Percentiles rank a stretch among this genome's conserved stretches.
Evolutionary conservation across 2,113 vertebrate species (phyloP).

Genomic region (Halichoeres trimaculatus): DNA sequence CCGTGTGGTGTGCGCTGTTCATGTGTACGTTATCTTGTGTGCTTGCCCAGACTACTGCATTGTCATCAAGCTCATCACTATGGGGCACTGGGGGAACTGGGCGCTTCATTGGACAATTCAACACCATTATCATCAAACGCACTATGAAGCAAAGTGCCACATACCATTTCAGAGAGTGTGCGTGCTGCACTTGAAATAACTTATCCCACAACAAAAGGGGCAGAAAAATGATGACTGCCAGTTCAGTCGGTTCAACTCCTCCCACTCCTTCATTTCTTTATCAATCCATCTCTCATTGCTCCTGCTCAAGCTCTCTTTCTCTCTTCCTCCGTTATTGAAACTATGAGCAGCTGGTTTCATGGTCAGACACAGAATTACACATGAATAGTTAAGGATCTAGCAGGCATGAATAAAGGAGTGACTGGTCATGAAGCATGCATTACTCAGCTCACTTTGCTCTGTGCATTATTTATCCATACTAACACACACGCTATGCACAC

Average conservation of each 20-base stretch:
- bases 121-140: conserved; percentile 52
- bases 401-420: conserved; percentile 20
- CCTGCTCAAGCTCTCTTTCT: background rate
- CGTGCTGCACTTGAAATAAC: conserved; percentile 55
- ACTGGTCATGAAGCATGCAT: conserved; percentile 45
- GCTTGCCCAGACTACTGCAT: conserved; percentile 41
- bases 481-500: background rate
- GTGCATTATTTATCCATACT: conserved; percentile 8
- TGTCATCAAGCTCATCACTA: conserved; percentile 58
- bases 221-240: conserved; percentile 38
- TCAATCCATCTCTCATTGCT: conserved; percentile 33
- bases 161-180: conserved; percentile 46
- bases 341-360: conserved; percentile 25
- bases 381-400: conserved; percentile 38
- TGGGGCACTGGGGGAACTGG: conserved; percentile 38
- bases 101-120: conserved; percentile 56
- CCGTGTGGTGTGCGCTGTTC: background rate
- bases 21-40: conserved; percentile 27
- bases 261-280: conserved; percentile 20
- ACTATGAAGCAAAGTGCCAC: conserved; percentile 54
- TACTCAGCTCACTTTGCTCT: conserved; percentile 31
- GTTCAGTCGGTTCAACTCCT: conserved; percentile 31
- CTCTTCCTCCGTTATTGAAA: conserved; percentile 30
- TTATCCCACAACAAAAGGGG: conserved; percentile 45
- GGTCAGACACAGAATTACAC: conserved; percentile 38